phyloP scores from a whole-genome alignment of 2,888 invertebrate species.

The Hoplodrina ambigua region DNA sequence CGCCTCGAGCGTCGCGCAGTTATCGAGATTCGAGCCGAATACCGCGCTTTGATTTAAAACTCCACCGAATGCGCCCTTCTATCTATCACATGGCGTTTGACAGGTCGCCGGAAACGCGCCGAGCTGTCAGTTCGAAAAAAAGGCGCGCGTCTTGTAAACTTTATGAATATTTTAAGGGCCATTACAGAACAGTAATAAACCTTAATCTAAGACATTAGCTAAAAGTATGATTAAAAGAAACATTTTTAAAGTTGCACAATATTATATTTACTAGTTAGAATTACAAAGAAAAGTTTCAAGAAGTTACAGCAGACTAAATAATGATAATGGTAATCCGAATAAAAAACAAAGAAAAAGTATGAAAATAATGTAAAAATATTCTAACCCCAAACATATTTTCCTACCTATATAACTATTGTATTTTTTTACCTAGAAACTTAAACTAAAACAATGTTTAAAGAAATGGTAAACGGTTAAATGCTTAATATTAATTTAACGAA shows the following conservation, averaged over 20 bases:
- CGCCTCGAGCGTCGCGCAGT: constrained; percentile 86
- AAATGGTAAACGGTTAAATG: not conserved
- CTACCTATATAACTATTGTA: not conserved
- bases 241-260: constrained; percentile 66
- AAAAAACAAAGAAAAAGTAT: constrained; percentile 37
- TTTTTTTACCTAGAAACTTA: not conserved
- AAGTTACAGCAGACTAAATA: constrained; percentile 27
- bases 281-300: constrained; percentile 17
- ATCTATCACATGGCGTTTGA: constrained; percentile 91
- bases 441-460: not conserved
- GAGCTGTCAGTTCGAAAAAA: constrained; percentile 87
- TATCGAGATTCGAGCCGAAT: constrained; percentile 85
- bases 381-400: constrained; percentile 4
- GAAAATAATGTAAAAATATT: constrained; percentile 4
- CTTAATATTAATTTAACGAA: not conserved
- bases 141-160: constrained; percentile 79
- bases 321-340: constrained; percentile 6
- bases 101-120: constrained; percentile 87
- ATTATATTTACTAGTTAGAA: constrained; percentile 32
- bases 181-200: constrained; percentile 37
- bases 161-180: constrained; percentile 65
- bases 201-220: constrained; percentile 55
- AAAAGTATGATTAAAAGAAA: constrained; percentile 57
- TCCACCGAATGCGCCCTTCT: constrained; percentile 89
- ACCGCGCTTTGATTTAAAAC: constrained; percentile 90